phyloP scores from a whole-genome alignment of 2,113 vertebrate genomes.

The Prunella fulvescens region DNA sequence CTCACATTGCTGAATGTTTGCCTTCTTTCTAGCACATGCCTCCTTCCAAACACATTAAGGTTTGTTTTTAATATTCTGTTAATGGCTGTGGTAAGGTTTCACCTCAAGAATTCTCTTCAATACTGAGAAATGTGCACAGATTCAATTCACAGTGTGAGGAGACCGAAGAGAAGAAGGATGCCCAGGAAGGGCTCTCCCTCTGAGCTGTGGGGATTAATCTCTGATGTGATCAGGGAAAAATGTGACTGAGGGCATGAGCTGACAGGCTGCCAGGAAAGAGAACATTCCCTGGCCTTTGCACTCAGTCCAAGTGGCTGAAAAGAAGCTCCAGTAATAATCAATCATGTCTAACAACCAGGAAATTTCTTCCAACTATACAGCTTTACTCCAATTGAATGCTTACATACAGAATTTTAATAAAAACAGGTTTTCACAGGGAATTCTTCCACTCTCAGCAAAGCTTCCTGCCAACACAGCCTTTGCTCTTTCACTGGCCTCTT shows the following conservation, averaged over 20 bases:
- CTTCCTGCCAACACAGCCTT: not conserved
- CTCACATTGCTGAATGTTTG: not conserved
- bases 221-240: not conserved
- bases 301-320: not conserved
- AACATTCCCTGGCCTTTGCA: not conserved
- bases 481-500: not conserved
- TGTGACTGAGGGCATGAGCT: not conserved
- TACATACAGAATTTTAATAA: not conserved
- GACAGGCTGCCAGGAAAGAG: not conserved
- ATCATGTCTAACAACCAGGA: not conserved
- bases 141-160: not conserved
- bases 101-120: not conserved
- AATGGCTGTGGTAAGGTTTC: not conserved
- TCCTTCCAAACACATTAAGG: not conserved
- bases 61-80: not conserved
- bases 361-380: not conserved
- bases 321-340: not conserved
- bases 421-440: not conserved
- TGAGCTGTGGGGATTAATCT: not conserved
- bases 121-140: fast-evolving
- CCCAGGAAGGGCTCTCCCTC: not conserved
- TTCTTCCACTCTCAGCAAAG: not conserved
- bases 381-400: not conserved
- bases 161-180: not conserved
- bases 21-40: not conserved